Evolutionary conservation across 2,113 vertebrate genomes (phyloP).

Genomic region (Cacatua alba): DNA sequence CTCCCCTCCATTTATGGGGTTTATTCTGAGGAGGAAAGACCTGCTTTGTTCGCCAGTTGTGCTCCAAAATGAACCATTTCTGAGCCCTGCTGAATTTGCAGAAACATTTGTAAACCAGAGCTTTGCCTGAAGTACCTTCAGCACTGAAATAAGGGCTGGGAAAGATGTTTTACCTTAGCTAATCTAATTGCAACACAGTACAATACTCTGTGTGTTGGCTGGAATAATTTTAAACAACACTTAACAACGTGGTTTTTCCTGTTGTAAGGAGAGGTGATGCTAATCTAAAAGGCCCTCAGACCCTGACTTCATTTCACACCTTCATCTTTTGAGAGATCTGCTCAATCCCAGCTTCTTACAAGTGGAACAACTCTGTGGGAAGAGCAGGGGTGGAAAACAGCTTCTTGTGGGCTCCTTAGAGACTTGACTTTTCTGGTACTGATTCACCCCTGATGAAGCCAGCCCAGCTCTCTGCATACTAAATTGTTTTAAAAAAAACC

Average conservation of each 20-base stretch:
- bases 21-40: not conserved
- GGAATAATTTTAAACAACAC: not conserved
- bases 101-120: not conserved
- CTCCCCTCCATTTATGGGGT: not conserved
- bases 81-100: not conserved
- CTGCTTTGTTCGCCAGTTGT: not conserved
- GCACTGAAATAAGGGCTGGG: not conserved
- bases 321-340: not conserved
- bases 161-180: not conserved
- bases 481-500: not conserved
- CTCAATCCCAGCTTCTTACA: not conserved
- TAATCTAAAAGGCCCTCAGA: not conserved
- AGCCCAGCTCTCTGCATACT: not conserved
- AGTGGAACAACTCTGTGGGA: not conserved
- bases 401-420: not conserved
- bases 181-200: not conserved
- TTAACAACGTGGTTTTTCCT: not conserved
- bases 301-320: not conserved
- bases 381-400: not conserved
- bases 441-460: not conserved
- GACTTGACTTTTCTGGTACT: not conserved
- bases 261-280: not conserved
- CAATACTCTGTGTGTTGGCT: not conserved
- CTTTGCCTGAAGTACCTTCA: not conserved
- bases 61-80: not conserved